Base-by-base conservation (phyloP, 2,113 vertebrate species). In the Porphyrio hochstetteri region DNA sequence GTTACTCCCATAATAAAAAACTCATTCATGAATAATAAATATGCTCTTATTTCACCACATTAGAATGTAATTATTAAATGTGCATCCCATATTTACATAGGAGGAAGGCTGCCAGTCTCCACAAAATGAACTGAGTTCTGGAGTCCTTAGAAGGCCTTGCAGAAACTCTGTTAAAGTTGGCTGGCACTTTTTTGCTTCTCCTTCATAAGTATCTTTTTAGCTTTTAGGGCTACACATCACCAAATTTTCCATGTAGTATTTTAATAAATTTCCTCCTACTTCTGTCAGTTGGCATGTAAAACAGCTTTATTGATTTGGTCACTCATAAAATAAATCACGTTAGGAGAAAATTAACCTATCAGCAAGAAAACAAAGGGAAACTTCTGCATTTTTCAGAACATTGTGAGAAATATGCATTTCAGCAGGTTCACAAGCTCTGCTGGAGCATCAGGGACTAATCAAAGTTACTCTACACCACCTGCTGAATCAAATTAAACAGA, bases 361-460 rank as follows among this genome's bases (percentile, higher is more conserved):
- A 40, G 35, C 38, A 95, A 60, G 57, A 86, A 8, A 91, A 71
- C 19, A 84, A 48, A 81, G 46, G 13, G n/a, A 70, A 93, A 84
- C 6, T 33, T 67, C 17, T 69, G 18, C n/a, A 61, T 75, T 91
- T 93, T 95, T 60, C 61, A 79, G 63, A 93, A 84, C 2, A 35
- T 2, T 57, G 20, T 69, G 70, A 84, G 44, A 85, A 94, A 82
- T 38, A 69, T 1, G 23, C 50, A 53, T 88, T 80, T 85, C 59
- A 69, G 65, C 44, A 79, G 74, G 21, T 78, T 91, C 61, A 71
- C n/a, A 82, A 88, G 55, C 94, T 76, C 87, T 82, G 84, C 70
- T 90, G 87, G 81, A 91, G 57, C 36, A 44, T 69, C 89, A 87
- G 40, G 44, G 67, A 89, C 84, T 85, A 89, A 95, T 65, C 57